Conservation (phyloP, 35 echinoderm and acorn worm genomes). For the Stichopus chloronotus region DNA sequence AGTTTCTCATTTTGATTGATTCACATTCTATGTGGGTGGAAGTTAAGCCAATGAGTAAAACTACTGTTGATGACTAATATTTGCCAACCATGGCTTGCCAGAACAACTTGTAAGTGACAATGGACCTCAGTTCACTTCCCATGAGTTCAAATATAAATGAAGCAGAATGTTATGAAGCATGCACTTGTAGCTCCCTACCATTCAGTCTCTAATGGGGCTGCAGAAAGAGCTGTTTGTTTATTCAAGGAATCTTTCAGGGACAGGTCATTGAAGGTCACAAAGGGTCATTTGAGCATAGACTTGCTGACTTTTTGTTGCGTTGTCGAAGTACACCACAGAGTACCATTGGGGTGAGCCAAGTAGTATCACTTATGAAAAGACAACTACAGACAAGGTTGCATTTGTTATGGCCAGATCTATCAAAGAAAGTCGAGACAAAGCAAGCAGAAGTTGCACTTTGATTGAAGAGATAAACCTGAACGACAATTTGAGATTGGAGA, state of each 20-base stretch:
- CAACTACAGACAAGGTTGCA: neutral
- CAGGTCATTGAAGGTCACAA: conserved; percentile 4
- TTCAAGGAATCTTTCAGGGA: conserved; percentile 22
- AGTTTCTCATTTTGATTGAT: neutral
- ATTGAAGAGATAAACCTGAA: neutral
- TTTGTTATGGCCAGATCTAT: neutral
- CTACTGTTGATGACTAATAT: conserved; percentile 24
- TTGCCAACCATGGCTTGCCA: conserved; percentile 43
- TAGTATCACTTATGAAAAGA: neutral
- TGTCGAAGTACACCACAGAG: conserved; percentile 1
- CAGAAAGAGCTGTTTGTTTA: conserved; percentile 1
- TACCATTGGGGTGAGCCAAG: neutral
- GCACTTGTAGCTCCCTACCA: conserved; percentile 42
- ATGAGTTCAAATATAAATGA: conserved; percentile 50
- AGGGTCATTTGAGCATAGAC: conserved; percentile 7
- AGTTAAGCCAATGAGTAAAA: conserved; percentile 28
- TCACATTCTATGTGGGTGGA: conserved; percentile 46
- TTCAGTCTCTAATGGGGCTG: conserved; percentile 8
- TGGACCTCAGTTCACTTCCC: conserved; percentile 61
- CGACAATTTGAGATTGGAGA: neutral
- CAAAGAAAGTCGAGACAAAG: neutral
- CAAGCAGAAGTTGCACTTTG: conserved; percentile 27
- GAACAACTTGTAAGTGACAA: conserved; percentile 68
- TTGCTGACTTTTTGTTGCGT: too few species aligned
- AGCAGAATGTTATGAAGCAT: conserved; percentile 42